Evolutionary conservation across 2,888 invertebrate species (phyloP).

Genomic region (Zaprionus bogoriensis): DNA sequence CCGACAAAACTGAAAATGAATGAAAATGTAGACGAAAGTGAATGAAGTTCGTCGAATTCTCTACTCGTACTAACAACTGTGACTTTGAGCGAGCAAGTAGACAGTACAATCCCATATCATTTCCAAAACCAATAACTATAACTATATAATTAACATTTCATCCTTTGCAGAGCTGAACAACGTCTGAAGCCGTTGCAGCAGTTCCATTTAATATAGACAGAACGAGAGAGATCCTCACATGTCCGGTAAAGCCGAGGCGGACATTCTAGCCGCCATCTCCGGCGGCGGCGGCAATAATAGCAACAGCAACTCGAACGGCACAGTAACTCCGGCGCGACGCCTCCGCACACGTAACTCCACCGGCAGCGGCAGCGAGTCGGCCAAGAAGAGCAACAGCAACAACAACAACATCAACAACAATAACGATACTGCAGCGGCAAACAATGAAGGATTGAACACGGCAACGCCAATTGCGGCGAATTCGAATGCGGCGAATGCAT

Average conservation of each 20-base stretch:
- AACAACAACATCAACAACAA: conserved; percentile 26
- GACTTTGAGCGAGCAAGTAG: neutral
- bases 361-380: conserved; percentile 79
- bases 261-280: conserved; percentile 47
- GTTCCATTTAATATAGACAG: conserved; percentile 22
- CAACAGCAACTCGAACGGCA: conserved; percentile 64
- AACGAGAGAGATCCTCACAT: conserved; percentile 45
- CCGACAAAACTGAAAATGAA: conserved; percentile 4
- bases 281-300: conserved; percentile 28
- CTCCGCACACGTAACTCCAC: conserved; percentile 82
- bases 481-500: neutral
- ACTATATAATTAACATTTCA: neutral
- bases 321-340: conserved; percentile 76
- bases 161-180: conserved; percentile 50
- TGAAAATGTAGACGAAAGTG: neutral
- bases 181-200: conserved; percentile 47
- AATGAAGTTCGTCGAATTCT: neutral
- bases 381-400: conserved; percentile 59
- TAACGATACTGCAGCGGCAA: conserved; percentile 56
- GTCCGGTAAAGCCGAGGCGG: conserved; percentile 70
- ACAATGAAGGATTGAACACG: conserved; percentile 50
- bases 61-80: no score
- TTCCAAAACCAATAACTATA: neutral
- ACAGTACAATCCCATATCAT: neutral
- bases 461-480: neutral